Evolutionary conservation across 2,888 invertebrate species (phyloP).

Genomic region (Drosophila niveifrons): DNA sequence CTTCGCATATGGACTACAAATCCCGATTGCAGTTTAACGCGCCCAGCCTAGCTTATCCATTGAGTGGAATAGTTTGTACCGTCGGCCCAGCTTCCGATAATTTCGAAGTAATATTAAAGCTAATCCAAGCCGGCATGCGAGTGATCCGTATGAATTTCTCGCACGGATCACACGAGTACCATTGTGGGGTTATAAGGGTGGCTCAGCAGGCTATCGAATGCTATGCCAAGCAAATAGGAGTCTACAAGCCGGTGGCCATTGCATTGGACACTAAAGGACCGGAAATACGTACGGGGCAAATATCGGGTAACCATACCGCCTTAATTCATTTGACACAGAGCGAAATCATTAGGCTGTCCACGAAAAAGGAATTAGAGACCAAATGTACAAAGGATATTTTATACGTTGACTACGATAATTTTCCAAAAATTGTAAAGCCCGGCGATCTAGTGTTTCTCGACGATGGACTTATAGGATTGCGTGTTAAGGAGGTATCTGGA

Average conservation of each 20-base stretch:
- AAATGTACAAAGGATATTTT: constrained; percentile 90
- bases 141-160: constrained; percentile 97
- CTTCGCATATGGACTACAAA: constrained; percentile 94
- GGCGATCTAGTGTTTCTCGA: constrained; percentile 96
- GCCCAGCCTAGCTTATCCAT: constrained; percentile 92
- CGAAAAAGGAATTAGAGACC: constrained; percentile 90
- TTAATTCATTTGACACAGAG: constrained; percentile 95
- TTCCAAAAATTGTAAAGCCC: constrained; percentile 93
- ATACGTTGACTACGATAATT: constrained; percentile 97
- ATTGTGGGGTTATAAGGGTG: constrained; percentile 94
- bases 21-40: constrained; percentile 97
- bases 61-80: constrained; percentile 98
- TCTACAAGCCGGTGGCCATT: constrained; percentile 93
- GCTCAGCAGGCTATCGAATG: constrained; percentile 93
- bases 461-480: constrained; percentile 97
- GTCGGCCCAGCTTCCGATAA: constrained; percentile 95
- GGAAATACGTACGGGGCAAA: constrained; percentile 97
- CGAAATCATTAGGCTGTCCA: constrained; percentile 92
- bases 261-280: constrained; percentile 99
- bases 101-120: constrained; percentile 92
- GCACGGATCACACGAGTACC: constrained; percentile 97
- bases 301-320: constrained; percentile 94
- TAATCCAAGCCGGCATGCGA: constrained; percentile 99
- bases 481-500: constrained; percentile 89
- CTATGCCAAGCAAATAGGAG: constrained; percentile 90